Evolutionary conservation across 2,113 vertebrate genomes (phyloP).

Genomic region (Rhineura floridana): DNA sequence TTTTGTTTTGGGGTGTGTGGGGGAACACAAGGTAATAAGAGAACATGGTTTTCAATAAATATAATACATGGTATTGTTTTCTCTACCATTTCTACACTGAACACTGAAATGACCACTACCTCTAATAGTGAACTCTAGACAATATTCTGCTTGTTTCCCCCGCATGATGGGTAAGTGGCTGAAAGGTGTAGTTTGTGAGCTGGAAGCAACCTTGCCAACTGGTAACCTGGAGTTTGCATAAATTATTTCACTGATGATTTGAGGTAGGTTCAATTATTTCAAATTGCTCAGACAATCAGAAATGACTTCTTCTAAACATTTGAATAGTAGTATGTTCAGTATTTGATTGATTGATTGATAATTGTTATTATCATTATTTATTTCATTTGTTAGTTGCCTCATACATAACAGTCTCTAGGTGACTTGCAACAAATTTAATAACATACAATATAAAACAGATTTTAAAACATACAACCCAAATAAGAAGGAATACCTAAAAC

Average conservation of each 20-base stretch:
- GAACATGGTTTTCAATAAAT: too few relatives aligned
- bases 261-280: neutral
- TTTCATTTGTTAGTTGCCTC: too few relatives aligned
- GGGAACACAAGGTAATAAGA: too few relatives aligned
- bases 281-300: neutral
- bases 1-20: too few relatives aligned
- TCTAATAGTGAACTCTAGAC: neutral
- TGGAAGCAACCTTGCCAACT: neutral
- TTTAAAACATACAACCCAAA: too few relatives aligned
- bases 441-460: too few relatives aligned
- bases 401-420: too few relatives aligned
- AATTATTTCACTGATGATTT: neutral
- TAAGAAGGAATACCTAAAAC: too few relatives aligned
- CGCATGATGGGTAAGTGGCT: neutral
- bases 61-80: neutral
- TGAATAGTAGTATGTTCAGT: neutral
- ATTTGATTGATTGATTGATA: too few relatives aligned
- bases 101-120: neutral
- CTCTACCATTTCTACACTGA: neutral
- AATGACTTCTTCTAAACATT: neutral
- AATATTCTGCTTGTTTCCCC: too few relatives aligned
- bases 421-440: too few relatives aligned
- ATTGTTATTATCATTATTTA: too few relatives aligned
- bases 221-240: neutral
- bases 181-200: neutral